phyloP scores from a whole-genome alignment of 1,140 invertebrate genomes.

The Scaptomyza pallida region DNA sequence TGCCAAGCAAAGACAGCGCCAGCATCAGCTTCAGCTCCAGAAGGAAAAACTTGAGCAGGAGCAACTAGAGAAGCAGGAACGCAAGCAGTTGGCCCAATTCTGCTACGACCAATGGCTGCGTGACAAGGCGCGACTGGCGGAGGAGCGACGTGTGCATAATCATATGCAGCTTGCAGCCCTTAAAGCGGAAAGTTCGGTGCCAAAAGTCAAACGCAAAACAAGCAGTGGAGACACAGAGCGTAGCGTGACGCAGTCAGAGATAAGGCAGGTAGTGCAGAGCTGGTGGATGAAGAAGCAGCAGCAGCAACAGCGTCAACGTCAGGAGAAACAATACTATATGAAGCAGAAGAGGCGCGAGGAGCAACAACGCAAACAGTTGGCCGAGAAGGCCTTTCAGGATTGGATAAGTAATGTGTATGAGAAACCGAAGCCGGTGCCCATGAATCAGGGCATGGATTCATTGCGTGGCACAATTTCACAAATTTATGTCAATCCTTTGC shows the following conservation, averaged over 20 bases:
- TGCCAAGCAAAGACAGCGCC: constrained; percentile 34
- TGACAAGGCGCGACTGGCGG: constrained; percentile 31
- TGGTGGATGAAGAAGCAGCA: constrained; percentile 59
- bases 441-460: constrained; percentile 66
- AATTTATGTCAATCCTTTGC: constrained; percentile 56
- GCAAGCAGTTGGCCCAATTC: constrained; percentile 31
- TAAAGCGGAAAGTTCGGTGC: neutral
- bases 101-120: constrained; percentile 57
- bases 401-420: constrained; percentile 54
- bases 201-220: neutral
- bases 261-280: constrained; percentile 45
- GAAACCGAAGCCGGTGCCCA: constrained; percentile 71
- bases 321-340: constrained; percentile 20
- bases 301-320: constrained; percentile 29
- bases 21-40: neutral
- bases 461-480: constrained; percentile 60
- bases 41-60: constrained; percentile 11
- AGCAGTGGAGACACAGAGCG: constrained; percentile 8
- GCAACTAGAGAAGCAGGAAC: neutral
- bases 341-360: constrained; percentile 21
- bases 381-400: constrained; percentile 44
- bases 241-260: constrained; percentile 39
- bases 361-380: constrained; percentile 33
- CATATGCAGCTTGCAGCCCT: constrained; percentile 24
- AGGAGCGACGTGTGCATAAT: constrained; percentile 18